Evolutionary conservation across 2,797 vertebrate genomes (phyloP).

Genomic region (Tadarida brasiliensis): DNA sequence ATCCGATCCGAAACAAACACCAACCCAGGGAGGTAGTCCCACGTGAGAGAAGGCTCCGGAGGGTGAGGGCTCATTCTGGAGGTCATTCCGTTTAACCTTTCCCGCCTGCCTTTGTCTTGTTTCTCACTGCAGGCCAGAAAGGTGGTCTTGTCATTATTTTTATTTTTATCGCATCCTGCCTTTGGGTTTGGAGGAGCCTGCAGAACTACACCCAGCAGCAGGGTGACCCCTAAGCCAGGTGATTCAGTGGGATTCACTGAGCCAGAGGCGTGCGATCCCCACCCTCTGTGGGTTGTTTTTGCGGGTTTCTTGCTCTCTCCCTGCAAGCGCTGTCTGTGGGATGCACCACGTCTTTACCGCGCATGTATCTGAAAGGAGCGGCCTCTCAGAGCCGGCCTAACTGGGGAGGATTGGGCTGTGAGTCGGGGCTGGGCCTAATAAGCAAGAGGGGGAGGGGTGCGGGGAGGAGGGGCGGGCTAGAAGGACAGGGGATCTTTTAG

Average conservation of each 20-base stretch:
- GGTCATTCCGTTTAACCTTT: neutral
- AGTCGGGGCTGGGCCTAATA: constrained; percentile 82
- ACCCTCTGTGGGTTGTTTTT: constrained; percentile 66
- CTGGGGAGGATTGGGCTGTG: constrained; percentile 85
- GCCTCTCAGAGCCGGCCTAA: constrained; percentile 84
- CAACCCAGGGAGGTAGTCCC: neutral
- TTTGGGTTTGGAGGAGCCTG: neutral
- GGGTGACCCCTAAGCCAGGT: neutral
- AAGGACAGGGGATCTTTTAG: constrained; percentile 82
- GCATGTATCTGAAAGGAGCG: constrained; percentile 83
- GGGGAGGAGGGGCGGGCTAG: neutral
- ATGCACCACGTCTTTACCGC: constrained; percentile 71
- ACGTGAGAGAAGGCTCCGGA: neutral
- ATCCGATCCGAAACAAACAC: neutral
- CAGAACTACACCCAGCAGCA: rapidly evolving
- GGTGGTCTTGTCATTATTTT: neutral
- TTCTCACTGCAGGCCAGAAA: neutral
- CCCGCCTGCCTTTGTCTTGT: neutral
- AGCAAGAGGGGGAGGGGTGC: constrained; percentile 65
- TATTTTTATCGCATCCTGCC: neutral
- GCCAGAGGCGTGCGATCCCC: constrained; percentile 55
- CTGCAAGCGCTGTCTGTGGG: constrained; percentile 60
- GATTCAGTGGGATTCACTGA: constrained; percentile 75
- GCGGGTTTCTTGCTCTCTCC: constrained; percentile 19
- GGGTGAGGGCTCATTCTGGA: neutral